Conservation (phyloP, 1,140 invertebrate genomes). For the Maconellicoccus hirsutus region DNA sequence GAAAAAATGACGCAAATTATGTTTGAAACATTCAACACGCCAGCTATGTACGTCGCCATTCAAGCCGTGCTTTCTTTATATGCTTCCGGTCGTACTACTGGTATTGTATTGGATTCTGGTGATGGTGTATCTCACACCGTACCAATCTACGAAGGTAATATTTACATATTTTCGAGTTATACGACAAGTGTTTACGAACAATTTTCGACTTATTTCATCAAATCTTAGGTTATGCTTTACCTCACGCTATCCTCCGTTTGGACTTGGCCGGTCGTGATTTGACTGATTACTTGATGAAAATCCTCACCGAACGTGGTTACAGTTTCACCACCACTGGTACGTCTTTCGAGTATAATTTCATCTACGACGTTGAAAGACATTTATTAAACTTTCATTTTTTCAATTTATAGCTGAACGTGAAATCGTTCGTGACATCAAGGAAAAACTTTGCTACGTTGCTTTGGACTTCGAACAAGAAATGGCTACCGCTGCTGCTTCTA, state of each 20-base stretch:
- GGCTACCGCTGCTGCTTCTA: conserved; percentile 66
- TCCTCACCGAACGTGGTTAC: conserved; percentile 68
- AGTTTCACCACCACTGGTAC: conserved; percentile 51
- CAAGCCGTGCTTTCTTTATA: conserved; percentile 74
- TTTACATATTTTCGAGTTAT: neutral
- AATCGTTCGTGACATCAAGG: conserved; percentile 93
- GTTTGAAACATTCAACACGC: conserved; percentile 81
- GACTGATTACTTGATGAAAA: conserved; percentile 80
- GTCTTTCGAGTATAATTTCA: conserved; percentile 10
- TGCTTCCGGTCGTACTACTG: conserved; percentile 76
- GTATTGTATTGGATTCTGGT: conserved; percentile 64
- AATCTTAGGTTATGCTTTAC: conserved; percentile 42
- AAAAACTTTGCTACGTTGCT: conserved; percentile 78
- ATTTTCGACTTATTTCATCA: conserved; percentile 8
- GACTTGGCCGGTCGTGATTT: conserved; percentile 82
- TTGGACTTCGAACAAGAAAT: conserved; percentile 78
- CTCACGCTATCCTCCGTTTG: conserved; percentile 73
- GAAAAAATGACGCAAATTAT: conserved; percentile 83
- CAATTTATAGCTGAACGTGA: conserved; percentile 73
- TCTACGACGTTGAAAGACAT: neutral
- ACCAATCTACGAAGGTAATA: conserved; percentile 64
- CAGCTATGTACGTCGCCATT: conserved; percentile 79
- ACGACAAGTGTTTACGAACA: neutral
- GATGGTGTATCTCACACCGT: conserved; percentile 81
- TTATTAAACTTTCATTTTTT: conserved; percentile 23